Conservation (phyloP, 92 coral and sea anemone species). For the Epizoanthus scotinus region DNA sequence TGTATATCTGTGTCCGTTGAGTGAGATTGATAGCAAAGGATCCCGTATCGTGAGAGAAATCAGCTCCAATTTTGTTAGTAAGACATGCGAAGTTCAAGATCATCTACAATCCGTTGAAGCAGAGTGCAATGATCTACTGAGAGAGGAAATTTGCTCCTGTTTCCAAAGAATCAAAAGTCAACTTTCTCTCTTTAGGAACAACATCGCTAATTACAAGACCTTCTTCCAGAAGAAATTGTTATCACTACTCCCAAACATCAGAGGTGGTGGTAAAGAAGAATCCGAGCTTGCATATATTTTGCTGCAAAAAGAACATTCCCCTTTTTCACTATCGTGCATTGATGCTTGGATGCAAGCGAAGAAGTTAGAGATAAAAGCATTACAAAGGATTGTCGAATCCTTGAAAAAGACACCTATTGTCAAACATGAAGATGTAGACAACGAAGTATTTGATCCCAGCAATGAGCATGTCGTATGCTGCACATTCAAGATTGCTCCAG, state of each 20-base stretch:
- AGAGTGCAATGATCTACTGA: conserved; percentile 42
- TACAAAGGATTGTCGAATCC: conserved; percentile 29
- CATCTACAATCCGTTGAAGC: conserved; percentile 30
- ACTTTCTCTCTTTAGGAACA: conserved; percentile 20
- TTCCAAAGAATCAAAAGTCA: conserved; percentile 39
- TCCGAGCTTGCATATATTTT: conserved; percentile 17
- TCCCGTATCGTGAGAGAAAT: conserved; percentile 34
- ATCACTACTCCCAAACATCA: conserved; percentile 31
- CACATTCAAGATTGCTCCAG: conserved; percentile 37
- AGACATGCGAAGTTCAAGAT: conserved; percentile 23
- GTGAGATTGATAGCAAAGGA: conserved; percentile 28
- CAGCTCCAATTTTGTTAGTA: conserved; percentile 28
- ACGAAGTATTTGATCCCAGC: conserved; percentile 36
- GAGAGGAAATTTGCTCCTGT: conserved; percentile 27
- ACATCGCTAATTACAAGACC: not conserved
- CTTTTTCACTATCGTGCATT: conserved; percentile 35
- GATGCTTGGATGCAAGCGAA: conserved; percentile 46
- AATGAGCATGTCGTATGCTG: conserved; percentile 44
- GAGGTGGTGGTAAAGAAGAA: conserved; percentile 35
- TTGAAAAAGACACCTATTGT: conserved; percentile 43
- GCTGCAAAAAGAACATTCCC: conserved; percentile 45
- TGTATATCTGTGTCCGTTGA: conserved; percentile 35
- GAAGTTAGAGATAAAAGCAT: conserved; percentile 41
- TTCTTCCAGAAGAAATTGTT: conserved; percentile 39
- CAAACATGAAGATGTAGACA: conserved; percentile 40